Base-by-base conservation (phyloP, 1,140 invertebrate species). In the Drosophila bocki region DNA sequence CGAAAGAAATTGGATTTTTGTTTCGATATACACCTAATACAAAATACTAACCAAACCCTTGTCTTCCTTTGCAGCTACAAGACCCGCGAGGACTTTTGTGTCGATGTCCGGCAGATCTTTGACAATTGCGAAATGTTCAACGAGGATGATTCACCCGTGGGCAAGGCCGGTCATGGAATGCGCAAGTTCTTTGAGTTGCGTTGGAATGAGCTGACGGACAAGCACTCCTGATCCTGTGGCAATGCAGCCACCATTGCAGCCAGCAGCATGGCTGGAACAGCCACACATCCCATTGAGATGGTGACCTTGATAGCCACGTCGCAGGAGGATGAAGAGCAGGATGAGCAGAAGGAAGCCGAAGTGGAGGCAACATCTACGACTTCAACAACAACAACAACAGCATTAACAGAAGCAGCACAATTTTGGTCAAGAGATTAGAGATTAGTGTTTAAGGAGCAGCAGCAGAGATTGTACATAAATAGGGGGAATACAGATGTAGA, bases 61-160 rank as follows among this genome's bases (percentile, higher is more conserved):
- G 1, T 29, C 0, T 26, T 9, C 29, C 11, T 19, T 26, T 39
- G 15, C 26, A 98, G 97, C 83, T 98, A 98, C 94, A 98, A 97
- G 93, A 95, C 95, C 47, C 95, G 95, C 79, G 97, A 98, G 76
- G 98, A 99, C 69, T 99, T 99, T 94, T 96, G 96, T 72, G 94
- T 95, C 13, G 98, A 99, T 93, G 96, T 98, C 17, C 95, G 97
- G 5, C 95, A 98, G 71, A 98, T 99, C 80, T 99, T 99, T 94
- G 96, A 97, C 93, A 99, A 99, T 93, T 99, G 98, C 94, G 97
- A 99, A 93, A 97, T 97, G 54, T 99, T 99, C 94, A 99, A 99
- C 93, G 98, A 99, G 93, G 98, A 99, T 93, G 97, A 99, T 93
- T 98, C 97, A 78, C 97, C 98, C 0, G 98, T 99, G 33, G 98